Conservation (phyloP, 2,888 invertebrate genomes). For the Apocheima hispidaria region DNA sequence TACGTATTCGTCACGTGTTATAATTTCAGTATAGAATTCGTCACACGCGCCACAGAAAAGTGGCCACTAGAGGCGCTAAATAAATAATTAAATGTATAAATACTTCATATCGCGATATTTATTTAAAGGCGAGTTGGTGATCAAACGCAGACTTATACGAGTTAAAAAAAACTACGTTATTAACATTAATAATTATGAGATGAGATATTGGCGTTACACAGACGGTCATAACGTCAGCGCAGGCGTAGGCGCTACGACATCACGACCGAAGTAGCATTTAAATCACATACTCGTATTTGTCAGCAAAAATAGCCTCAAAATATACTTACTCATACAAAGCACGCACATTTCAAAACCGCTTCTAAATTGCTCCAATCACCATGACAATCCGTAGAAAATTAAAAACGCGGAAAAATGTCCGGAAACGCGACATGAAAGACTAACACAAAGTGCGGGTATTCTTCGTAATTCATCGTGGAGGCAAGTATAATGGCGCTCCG, state of each 20-base stretch:
- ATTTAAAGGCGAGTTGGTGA: no score
- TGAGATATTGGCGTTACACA: slow-evolving; percentile 16
- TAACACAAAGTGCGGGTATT: slow-evolving; percentile 20
- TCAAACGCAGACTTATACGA: no score
- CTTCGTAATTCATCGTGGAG: slow-evolving; percentile 14
- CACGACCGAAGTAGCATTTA: not conserved
- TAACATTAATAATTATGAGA: no score
- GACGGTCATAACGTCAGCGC: slow-evolving; percentile 2
- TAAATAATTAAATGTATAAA: not conserved
- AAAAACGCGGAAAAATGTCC: slow-evolving; percentile 16
- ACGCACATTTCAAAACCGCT: slow-evolving; percentile 3
- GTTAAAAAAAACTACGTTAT: not conserved
- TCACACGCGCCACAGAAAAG: slow-evolving; percentile 14
- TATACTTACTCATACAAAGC: not conserved
- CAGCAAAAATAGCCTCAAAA: not conserved
- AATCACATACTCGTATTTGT: not conserved
- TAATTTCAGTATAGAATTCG: no score
- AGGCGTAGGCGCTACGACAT: slow-evolving; percentile 1
- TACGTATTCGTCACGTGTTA: not conserved
- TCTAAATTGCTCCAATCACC: slow-evolving; percentile 9
- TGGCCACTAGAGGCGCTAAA: not conserved
- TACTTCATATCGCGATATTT: not conserved
- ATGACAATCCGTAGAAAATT: slow-evolving; percentile 16
- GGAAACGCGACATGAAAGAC: slow-evolving; percentile 15
- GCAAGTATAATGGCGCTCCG: slow-evolving; percentile 15